A percentile compares a stretch with the other conserved stretches of the same genome.
These are phyloP conservation scores for Chiloscyllium punctatum DNA, from an alignment of 2,797 vertebrate genomes.

Conservation along the genomic window DNA sequence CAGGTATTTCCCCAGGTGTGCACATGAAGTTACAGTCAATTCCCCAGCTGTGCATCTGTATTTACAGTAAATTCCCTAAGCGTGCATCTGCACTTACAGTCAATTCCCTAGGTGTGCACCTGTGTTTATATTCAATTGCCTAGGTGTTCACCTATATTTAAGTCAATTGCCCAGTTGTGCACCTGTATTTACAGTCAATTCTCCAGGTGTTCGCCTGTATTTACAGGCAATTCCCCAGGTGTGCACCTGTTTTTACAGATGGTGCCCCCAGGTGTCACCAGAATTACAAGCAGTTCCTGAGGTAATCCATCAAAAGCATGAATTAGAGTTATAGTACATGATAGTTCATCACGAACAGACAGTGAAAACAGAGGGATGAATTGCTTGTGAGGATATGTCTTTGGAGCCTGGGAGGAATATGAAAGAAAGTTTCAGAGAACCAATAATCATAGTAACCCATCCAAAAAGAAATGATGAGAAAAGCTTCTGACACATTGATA, in stretches of 20 bases:
- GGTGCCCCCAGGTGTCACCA: background rate
- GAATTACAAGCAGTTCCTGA: background rate
- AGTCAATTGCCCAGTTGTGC: too few species aligned
- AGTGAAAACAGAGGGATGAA: background rate
- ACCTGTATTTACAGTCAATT: background rate
- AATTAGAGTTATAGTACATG: background rate
- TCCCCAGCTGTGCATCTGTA: background rate
- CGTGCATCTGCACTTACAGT: background rate
- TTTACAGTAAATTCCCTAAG: background rate
- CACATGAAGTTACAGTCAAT: background rate
- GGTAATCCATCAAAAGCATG: background rate
- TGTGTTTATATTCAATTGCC: background rate
- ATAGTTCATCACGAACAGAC: background rate
- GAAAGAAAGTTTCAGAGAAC: background rate
- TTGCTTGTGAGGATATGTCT: background rate
- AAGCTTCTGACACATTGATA: background rate
- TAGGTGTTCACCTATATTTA: too few species aligned
- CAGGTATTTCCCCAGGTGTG: background rate
- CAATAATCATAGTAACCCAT: background rate
- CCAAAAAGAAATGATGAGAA: background rate
- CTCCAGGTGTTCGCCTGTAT: background rate
- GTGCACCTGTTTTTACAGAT: background rate
- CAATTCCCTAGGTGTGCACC: background rate
- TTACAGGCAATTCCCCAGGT: background rate
- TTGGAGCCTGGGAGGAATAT: background rate